Percentiles rank a stretch among this genome's conserved stretches.
Conservation (phyloP, 2,888 invertebrate genomes). For the Callyntrura sp. region DNA sequence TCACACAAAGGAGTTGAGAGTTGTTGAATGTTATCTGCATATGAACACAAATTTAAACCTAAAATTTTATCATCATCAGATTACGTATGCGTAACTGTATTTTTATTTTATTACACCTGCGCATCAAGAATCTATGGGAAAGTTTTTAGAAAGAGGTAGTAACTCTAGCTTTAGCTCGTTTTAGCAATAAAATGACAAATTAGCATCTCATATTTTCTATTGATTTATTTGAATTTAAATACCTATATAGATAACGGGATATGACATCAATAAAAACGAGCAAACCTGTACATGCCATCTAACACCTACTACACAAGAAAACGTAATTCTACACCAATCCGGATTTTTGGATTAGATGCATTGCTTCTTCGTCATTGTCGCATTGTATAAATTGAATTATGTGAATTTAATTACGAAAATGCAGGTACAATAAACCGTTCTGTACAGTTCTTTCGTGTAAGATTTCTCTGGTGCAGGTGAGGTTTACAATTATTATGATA, state of each 20-base stretch:
- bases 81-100: constrained; percentile 8
- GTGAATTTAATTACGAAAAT: background rate
- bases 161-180: too few relatives aligned
- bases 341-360: background rate
- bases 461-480: background rate
- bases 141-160: too few relatives aligned
- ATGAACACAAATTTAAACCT: background rate
- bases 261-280: constrained; percentile 16
- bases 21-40: too few relatives aligned
- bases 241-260: constrained; percentile 46
- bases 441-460: background rate
- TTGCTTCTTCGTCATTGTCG: constrained; percentile 1
- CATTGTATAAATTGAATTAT: constrained; percentile 18
- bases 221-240: constrained; percentile 53
- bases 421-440: background rate
- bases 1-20: too few relatives aligned
- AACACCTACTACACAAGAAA: background rate
- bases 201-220: background rate
- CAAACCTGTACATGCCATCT: too few relatives aligned
- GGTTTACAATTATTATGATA: background rate
- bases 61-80: background rate
- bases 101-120: constrained; percentile 48
- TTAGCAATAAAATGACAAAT: constrained; percentile 43
- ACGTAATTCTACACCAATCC: background rate
- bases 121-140: constrained; percentile 1